Evolutionary conservation across 2,113 vertebrate genomes (phyloP), one percentile per base, ranked within the genome.

Genomic region (Penelope pileata): DNA sequence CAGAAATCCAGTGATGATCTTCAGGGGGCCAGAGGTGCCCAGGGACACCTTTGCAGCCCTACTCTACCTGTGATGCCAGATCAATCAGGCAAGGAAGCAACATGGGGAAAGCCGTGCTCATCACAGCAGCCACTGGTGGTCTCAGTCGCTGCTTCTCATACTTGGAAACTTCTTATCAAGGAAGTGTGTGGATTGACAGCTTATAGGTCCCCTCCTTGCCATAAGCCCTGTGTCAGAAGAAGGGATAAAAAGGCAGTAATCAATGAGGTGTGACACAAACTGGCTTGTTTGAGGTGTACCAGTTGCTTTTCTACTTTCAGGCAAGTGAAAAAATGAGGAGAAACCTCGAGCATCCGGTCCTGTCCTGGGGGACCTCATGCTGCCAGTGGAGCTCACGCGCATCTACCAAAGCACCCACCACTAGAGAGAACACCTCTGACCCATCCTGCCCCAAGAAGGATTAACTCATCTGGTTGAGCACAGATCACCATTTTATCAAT

Each of bases 281-380:
- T 10, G 50, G 42, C 12, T 38, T 42, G n/a, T 38, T 43, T 30
- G 53, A 50, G 47, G 63, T 1, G 10, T 29, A 79, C 13, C 18
- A 26, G 15, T 21, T 16, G 36, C 34, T 16, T 48, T 68, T 48
- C 42, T 23, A 9, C 18, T 50, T 42, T 30, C 23, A 43, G 11
- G 13, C 34, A 58, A 38, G 1, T 1, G 42, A 34, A 69, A 56
- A 9, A 10, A 34, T 18, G 6, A 48, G n/a, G 26, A 40, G 59
- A 83, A 54, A 83, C 8, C 34, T 30, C 45, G 36, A 50, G 32
- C 27, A 51, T 3, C 2, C 18, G 3, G 10, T 43, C 15, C 0
- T 0, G 8, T 59, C 29, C 56, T 48, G 10, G 5, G 40, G 36
- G 7, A 64, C 16, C 29, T 47, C 0, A 0, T 64, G 72, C 56